Base-by-base conservation (phyloP, 2,113 vertebrate species). In the Sinosuthora webbiana region DNA sequence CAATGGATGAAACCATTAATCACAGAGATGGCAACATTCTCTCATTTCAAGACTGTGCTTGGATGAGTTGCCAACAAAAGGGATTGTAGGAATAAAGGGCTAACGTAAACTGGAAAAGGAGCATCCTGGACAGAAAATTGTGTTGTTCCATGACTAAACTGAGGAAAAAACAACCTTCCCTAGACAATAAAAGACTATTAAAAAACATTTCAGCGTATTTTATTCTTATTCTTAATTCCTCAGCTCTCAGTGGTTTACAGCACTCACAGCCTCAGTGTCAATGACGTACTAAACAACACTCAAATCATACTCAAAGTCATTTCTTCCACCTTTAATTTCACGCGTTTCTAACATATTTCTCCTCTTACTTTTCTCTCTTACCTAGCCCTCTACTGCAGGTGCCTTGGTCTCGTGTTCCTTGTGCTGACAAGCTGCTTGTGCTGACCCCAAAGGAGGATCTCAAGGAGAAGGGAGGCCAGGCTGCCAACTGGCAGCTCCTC, bases 1-100 rank as follows among this genome's bases (percentile, higher is more conserved):
- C 96, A 95, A 78, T 91, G 95, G 95, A 97, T 94, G 90, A 97
- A 97, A 95, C 75, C 68, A 95, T 98, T 97, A 93, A 96, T 98
- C 97, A 97, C 8, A 20, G 53, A 95, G 63, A 95, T 95, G 97
- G 94, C 93, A 97, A 79, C 24, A 27, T 90, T 93, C 87, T 94
- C 91, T 78, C 27, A 42, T 81, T 91, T 90, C 80, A 83, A 79
- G 89, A 62, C 20, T 67, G 30, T 70, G 85, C 15, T 69, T 1
- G 2, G 79, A 87, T 44, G 68, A 94, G 49, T 60, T 35, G 41
- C 90, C 82, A 95, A 39, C 45, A 64, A 84, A 93, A 96, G 56
- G 37, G 33, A 73, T 60, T 79, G 71, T 20, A 84, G 59, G 52
- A 74, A 47, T 42, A 69, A 42, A 28, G 53, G 15, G 24, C 42